Percentiles rank a stretch among this genome's conserved stretches.
phyloP scores from a whole-genome alignment of 2,797 vertebrate species.

The Eidolon dupreanum region DNA sequence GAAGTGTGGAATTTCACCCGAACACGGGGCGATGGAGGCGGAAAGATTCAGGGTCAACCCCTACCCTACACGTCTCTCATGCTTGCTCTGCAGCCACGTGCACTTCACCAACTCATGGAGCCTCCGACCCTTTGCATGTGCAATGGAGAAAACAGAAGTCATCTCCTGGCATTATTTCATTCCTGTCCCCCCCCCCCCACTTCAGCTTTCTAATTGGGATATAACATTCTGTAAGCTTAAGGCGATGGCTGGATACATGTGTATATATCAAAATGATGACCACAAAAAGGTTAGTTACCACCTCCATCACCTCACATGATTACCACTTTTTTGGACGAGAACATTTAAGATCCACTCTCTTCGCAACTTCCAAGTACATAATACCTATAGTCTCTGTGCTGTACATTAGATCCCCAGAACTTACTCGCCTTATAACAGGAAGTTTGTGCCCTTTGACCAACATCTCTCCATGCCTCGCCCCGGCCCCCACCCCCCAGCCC shows the following conservation, averaged over 20 bases:
- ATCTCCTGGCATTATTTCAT: neutral
- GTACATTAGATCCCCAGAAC: neutral
- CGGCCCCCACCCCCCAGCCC: neutral
- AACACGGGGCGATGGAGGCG: neutral
- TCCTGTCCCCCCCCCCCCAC: rapidly evolving
- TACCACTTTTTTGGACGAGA: neutral
- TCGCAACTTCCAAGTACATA: neutral
- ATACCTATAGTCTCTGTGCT: neutral
- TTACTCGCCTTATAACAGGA: neutral
- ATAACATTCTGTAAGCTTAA: neutral
- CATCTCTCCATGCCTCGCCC: neutral
- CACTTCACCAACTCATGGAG: neutral
- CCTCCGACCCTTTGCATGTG: neutral
- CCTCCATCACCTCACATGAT: neutral
- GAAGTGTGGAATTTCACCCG: neutral
- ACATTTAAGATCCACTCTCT: neutral
- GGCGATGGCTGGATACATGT: neutral
- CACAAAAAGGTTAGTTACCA: neutral
- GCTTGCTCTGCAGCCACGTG: neutral
- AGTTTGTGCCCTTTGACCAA: neutral
- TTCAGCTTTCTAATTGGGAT: neutral
- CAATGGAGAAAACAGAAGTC: neutral
- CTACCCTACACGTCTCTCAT: neutral
- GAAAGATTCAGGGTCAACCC: neutral
- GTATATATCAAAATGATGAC: neutral